Percentiles rank a stretch among this genome's conserved stretches.
Evolutionary conservation across 2,888 invertebrate genomes (phyloP).

Genomic region (Chromoteleia sp.): DNA sequence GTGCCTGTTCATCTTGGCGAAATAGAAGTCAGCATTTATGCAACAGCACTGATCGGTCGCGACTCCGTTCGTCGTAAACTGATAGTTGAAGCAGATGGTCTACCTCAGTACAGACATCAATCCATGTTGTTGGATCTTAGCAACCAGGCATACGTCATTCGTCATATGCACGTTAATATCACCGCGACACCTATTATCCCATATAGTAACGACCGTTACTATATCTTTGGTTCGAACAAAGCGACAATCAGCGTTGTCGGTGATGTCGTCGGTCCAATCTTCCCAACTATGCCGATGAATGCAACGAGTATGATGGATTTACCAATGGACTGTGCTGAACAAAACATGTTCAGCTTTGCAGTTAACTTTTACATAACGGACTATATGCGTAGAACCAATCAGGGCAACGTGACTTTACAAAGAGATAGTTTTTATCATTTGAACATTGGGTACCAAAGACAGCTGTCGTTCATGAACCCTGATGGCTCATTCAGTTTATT

Average conservation of each 20-base stretch:
- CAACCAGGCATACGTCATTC: constrained; percentile 95
- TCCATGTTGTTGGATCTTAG: constrained; percentile 96
- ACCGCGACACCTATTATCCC: constrained; percentile 97
- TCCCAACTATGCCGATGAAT: constrained; percentile 96
- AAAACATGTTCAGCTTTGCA: constrained; percentile 98
- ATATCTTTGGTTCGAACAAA: constrained; percentile 96
- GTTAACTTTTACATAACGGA: constrained; percentile 95
- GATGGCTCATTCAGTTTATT: constrained; percentile 97
- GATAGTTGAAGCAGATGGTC: constrained; percentile 94
- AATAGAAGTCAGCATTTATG: constrained; percentile 91
- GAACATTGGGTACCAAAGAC: constrained; percentile 95
- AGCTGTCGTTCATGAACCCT: constrained; percentile 94
- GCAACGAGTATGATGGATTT: constrained; percentile 92
- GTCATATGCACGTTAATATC: constrained; percentile 97
- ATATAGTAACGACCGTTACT: constrained; percentile 95
- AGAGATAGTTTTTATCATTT: constrained; percentile 93
- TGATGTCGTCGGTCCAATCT: constrained; percentile 96
- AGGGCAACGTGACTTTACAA: constrained; percentile 92
- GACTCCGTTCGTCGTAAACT: constrained; percentile 89
- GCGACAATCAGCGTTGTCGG: constrained; percentile 93
- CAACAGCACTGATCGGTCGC: constrained; percentile 90
- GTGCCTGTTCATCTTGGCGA: constrained; percentile 93
- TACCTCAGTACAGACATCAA: constrained; percentile 96
- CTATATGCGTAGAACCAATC: constrained; percentile 96
- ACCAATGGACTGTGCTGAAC: constrained; percentile 97